A percentile compares a stretch with the other conserved stretches of the same genome.
Conservation (phyloP, 2,797 vertebrate genomes). For the Chelidonichthys spinosus region DNA sequence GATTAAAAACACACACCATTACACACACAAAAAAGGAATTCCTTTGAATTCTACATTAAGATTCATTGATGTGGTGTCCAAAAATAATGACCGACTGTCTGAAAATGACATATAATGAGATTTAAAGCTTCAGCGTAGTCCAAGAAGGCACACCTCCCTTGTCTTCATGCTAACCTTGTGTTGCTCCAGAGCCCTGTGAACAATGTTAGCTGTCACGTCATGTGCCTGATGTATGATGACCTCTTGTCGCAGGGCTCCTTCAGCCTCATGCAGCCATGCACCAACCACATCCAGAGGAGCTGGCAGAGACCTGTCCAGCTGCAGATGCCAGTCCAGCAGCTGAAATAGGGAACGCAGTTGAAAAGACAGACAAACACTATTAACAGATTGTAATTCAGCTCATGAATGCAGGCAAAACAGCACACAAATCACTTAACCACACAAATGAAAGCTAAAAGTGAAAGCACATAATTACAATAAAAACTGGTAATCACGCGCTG, state of each 20-base stretch:
- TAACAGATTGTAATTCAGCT: neutral
- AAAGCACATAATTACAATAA: constrained; percentile 5
- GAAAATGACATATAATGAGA: neutral
- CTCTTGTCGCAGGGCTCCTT: constrained; percentile 91
- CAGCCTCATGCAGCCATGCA: constrained; percentile 92
- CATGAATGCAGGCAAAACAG: neutral
- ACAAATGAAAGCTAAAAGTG: neutral
- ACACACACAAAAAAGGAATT: too few species aligned
- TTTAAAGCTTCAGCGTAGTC: too few species aligned
- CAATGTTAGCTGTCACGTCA: constrained; percentile 88
- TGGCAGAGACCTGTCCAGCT: constrained; percentile 93
- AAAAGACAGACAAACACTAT: neutral
- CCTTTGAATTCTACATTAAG: too few species aligned
- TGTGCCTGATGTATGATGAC: constrained; percentile 88
- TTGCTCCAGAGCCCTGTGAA: constrained; percentile 90
- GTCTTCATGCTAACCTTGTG: constrained; percentile 88
- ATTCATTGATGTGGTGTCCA: too few species aligned
- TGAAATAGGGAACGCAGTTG: constrained; percentile 64
- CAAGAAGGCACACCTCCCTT: neutral
- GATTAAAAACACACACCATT: too few species aligned
- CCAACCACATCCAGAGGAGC: constrained; percentile 91
- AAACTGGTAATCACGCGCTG: neutral
- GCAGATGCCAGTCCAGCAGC: constrained; percentile 94
- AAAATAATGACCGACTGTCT: neutral
- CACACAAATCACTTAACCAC: neutral